phyloP scores from a whole-genome alignment of 2,888 invertebrate species.

The Silvanus unidentatus region DNA sequence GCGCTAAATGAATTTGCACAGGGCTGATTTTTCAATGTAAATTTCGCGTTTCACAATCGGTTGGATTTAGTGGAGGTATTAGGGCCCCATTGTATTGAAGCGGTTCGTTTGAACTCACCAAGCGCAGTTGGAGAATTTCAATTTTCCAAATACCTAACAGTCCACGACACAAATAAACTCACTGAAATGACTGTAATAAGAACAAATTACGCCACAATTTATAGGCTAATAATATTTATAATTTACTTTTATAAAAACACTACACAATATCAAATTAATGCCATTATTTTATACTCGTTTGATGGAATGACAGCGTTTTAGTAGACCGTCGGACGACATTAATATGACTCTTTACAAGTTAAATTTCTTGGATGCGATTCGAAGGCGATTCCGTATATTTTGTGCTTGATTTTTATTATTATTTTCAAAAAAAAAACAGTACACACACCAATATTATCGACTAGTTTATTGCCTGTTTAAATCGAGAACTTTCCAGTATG shows the following conservation, averaged over 20 bases:
- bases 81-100: constrained; percentile 10
- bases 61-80: constrained; percentile 11
- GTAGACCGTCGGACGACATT: constrained; percentile 1
- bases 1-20: too few species aligned
- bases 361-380: too few species aligned
- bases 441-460: too few species aligned
- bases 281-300: not conserved
- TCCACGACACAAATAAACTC: constrained; percentile 34
- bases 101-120: constrained; percentile 37
- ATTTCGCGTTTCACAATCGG: constrained; percentile 39
- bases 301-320: not conserved
- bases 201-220: constrained; percentile 42
- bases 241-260: constrained; percentile 20
- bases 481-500: too few species aligned
- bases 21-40: constrained; percentile 7
- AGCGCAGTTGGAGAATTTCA: constrained; percentile 34
- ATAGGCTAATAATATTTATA: constrained; percentile 43
- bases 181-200: constrained; percentile 40
- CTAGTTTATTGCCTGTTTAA: too few species aligned
- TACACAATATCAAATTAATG: not conserved
- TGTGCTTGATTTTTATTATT: too few species aligned
- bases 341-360: too few species aligned
- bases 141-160: constrained; percentile 40
- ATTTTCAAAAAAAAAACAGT: too few species aligned
- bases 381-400: too few species aligned